Evolutionary conservation across 1,140 invertebrate species (phyloP).

Genomic region (Stegodyphus mimosarum): DNA sequence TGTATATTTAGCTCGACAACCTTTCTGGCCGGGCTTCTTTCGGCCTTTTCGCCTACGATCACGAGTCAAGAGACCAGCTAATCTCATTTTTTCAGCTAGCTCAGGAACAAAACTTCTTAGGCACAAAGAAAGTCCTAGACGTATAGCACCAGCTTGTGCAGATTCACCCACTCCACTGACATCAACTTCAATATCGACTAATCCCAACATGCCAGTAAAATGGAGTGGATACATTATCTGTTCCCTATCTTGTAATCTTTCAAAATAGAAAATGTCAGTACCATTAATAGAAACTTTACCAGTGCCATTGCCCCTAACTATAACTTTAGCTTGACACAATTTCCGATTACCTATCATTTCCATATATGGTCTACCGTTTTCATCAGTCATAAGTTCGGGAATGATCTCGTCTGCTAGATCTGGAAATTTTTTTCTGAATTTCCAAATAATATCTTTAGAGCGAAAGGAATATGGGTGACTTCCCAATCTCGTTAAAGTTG

Average conservation of each 20-base stretch:
- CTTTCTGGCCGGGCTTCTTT: constrained; percentile 93
- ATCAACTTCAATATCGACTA: constrained; percentile 83
- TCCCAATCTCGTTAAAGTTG: constrained; percentile 78
- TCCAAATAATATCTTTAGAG: constrained; percentile 78
- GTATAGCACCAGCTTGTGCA: constrained; percentile 84
- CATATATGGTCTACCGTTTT: constrained; percentile 76
- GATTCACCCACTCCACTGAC: constrained; percentile 76
- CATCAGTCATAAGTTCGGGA: constrained; percentile 75
- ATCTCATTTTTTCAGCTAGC: constrained; percentile 85
- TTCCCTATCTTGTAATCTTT: constrained; percentile 73
- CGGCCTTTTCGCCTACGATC: constrained; percentile 86
- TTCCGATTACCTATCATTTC: constrained; percentile 78
- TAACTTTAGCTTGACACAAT: constrained; percentile 76
- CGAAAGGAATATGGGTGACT: constrained; percentile 76
- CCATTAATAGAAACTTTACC: constrained; percentile 87
- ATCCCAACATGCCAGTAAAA: constrained; percentile 79
- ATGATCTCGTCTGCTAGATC: constrained; percentile 70
- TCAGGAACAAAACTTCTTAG: constrained; percentile 83
- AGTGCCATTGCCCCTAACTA: constrained; percentile 79
- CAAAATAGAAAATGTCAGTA: constrained; percentile 77
- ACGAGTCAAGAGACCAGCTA: constrained; percentile 89
- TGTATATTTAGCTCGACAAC: constrained; percentile 90
- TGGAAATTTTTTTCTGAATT: constrained; percentile 74
- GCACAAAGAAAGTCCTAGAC: constrained; percentile 83
- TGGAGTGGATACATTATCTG: constrained; percentile 88